Conservation (phyloP, 2,113 vertebrate species). For the Aleadryas rufinucha region DNA sequence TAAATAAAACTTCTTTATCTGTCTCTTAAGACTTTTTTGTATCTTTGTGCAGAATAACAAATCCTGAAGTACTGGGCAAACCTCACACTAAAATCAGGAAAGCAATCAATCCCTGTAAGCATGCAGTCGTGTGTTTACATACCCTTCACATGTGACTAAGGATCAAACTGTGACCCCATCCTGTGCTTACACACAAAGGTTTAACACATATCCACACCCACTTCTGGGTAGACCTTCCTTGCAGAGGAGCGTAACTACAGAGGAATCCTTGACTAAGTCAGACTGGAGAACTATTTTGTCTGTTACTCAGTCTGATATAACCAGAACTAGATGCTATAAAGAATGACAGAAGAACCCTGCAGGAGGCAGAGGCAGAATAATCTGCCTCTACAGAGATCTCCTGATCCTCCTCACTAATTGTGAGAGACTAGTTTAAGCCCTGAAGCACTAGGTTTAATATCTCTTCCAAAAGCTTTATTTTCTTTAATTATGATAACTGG, state of each 20-base stretch:
- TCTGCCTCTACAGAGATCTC: conserved; percentile 5
- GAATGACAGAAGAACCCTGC: not conserved
- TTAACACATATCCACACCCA: not conserved
- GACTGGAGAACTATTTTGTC: not conserved
- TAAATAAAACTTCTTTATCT: not conserved
- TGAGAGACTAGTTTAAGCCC: conserved; percentile 31
- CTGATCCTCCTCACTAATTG: conserved; percentile 39
- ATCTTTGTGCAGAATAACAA: not conserved
- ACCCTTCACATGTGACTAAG: not conserved
- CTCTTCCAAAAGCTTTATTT: conserved; percentile 45
- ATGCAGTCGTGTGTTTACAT: rapidly evolving
- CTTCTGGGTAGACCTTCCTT: not conserved
- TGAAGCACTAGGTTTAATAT: conserved; percentile 19
- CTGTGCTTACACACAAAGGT: not conserved
- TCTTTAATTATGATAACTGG: conserved; percentile 59
- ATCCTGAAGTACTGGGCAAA: not conserved
- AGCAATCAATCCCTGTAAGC: not conserved
- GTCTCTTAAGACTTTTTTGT: not conserved
- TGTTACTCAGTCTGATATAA: not conserved
- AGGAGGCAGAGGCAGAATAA: conserved; percentile 2
- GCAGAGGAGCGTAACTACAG: not conserved
- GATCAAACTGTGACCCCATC: not conserved
- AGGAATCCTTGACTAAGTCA: not conserved
- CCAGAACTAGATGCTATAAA: not conserved
- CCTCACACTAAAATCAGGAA: not conserved